These are phyloP conservation scores for Melanitta fusca DNA, from an alignment of 2,797 vertebrate species.

Conservation along the genomic window DNA sequence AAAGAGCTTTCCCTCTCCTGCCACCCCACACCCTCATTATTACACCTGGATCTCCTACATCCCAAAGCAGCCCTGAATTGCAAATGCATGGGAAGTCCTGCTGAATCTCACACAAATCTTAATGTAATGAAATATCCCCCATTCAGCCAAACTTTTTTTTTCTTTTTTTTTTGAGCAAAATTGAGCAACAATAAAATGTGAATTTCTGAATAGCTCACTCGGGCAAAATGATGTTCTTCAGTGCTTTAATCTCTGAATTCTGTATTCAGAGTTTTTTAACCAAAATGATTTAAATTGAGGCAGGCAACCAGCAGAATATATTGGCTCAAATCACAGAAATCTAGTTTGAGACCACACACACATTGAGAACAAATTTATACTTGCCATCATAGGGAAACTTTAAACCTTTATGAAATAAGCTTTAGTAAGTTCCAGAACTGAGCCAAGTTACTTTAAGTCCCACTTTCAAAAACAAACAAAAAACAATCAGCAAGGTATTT, in stretches of 20 bases:
- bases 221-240: too few relatives aligned
- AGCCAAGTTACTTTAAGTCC: neutral
- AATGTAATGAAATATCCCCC: too few relatives aligned
- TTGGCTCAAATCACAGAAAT: neutral
- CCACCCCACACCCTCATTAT: neutral
- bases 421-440: neutral
- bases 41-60: neutral
- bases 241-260: too few relatives aligned
- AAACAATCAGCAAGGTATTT: neutral
- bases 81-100: too few relatives aligned
- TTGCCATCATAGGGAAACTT: neutral
- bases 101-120: too few relatives aligned
- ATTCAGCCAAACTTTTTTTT: too few relatives aligned
- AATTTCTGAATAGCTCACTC: too few relatives aligned
- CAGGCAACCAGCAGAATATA: neutral
- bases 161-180: too few relatives aligned
- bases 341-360: neutral
- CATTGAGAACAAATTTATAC: neutral
- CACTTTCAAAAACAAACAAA: neutral
- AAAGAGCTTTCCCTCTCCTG: neutral
- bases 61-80: neutral
- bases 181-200: too few relatives aligned
- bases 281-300: neutral
- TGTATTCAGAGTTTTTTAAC: neutral
- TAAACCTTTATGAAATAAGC: neutral